phyloP scores from a whole-genome alignment of 2,113 vertebrate genomes.

The Gadus macrocephalus region DNA sequence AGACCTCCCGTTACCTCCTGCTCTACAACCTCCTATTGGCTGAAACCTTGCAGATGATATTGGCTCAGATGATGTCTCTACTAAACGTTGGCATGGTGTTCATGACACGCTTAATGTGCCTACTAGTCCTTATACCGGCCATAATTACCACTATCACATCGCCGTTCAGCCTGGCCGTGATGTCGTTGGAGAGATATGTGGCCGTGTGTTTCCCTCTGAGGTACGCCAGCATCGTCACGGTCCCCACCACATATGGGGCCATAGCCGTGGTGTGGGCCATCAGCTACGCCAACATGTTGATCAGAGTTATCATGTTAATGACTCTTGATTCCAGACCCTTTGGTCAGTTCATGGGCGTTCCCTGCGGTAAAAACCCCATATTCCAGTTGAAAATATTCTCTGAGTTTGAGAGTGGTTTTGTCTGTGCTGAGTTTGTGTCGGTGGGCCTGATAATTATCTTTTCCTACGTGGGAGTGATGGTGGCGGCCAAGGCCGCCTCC shows the following conservation, averaged over 20 bases:
- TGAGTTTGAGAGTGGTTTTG: no score
- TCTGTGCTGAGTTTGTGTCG: no score
- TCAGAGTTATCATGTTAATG: no score
- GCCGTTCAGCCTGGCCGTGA: background rate
- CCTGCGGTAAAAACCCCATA: no score
- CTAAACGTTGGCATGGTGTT: background rate
- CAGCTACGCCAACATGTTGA: conserved; percentile 19
- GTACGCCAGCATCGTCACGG: conserved; percentile 47
- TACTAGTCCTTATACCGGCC: background rate
- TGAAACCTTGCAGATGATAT: background rate
- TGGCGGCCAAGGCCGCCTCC: no score
- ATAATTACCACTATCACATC: background rate
- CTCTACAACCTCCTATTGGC: background rate
- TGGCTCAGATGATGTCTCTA: background rate
- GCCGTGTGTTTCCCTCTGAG: conserved; percentile 62
- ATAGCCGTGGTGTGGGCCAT: conserved; percentile 43
- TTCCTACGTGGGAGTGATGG: no score
- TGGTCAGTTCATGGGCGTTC: no score
- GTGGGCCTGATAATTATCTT: no score
- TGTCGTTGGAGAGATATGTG: conserved; percentile 15
- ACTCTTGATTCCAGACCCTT: no score
- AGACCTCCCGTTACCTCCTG: background rate
- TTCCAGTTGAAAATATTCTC: no score
- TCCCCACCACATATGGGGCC: conserved; percentile 38
- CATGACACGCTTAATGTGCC: background rate